Evolutionary conservation across 2,797 vertebrate species (phyloP).

Genomic region (Platalea minor): DNA sequence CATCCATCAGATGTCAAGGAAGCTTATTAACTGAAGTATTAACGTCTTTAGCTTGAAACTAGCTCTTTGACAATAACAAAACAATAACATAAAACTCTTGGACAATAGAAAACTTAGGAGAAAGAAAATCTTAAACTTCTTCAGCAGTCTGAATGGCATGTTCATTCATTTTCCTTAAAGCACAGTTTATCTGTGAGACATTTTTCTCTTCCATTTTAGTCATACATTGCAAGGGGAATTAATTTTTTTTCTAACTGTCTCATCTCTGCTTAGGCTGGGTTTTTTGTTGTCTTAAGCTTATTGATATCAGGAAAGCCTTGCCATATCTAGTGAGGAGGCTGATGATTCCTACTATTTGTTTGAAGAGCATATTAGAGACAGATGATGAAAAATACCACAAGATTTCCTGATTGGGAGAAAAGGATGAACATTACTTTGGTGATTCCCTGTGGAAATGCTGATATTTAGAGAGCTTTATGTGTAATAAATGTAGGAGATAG

Average conservation of each 20-base stretch:
- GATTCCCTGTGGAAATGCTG: constrained; percentile 45
- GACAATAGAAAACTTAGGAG: not conserved
- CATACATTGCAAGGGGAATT: not conserved
- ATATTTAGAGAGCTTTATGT: constrained; percentile 57
- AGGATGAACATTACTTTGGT: not conserved
- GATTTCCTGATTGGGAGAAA: not conserved
- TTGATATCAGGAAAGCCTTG: not conserved
- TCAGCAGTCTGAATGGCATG: not conserved
- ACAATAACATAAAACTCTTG: not conserved
- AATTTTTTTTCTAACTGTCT: not conserved
- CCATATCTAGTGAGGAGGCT: not conserved
- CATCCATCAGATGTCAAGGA: not conserved
- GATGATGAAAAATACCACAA: constrained; percentile 8
- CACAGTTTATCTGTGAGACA: not conserved
- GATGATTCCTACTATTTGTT: not conserved
- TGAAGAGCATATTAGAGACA: not conserved
- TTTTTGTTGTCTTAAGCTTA: not conserved
- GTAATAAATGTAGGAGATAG: constrained; percentile 29
- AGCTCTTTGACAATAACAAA: too few relatives aligned
- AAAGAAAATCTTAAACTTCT: not conserved
- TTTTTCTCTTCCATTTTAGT: not conserved
- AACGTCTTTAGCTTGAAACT: not conserved
- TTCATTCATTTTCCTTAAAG: not conserved
- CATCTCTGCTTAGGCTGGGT: not conserved
- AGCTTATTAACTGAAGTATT: not conserved